Evolutionary conservation across 1,140 invertebrate genomes (phyloP).

Genomic region (Dreissena polymorpha): DNA sequence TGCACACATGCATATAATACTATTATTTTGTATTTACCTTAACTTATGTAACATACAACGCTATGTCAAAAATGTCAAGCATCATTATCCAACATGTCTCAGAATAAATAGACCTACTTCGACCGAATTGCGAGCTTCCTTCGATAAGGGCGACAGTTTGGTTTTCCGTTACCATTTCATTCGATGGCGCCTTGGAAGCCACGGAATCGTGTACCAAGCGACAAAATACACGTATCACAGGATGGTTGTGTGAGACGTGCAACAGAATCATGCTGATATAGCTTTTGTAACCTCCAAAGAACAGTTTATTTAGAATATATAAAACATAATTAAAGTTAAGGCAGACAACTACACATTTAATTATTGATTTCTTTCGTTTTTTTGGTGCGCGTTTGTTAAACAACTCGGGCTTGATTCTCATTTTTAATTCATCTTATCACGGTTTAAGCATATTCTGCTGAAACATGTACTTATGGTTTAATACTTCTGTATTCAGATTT

Average conservation of each 20-base stretch:
- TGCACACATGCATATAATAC: not conserved
- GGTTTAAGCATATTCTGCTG: too few species aligned
- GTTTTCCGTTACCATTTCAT: not conserved
- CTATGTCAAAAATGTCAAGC: not conserved
- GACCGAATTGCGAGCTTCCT: not conserved
- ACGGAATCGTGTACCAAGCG: constrained; percentile 1
- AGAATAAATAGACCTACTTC: not conserved
- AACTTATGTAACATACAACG: not conserved
- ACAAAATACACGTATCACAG: constrained; percentile 53
- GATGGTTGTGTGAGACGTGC: constrained; percentile 62
- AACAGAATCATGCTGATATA: constrained; percentile 60
- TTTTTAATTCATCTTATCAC: too few species aligned
- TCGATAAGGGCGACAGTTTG: not conserved
- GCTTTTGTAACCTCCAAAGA: constrained; percentile 46
- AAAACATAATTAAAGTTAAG: not conserved
- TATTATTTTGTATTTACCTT: constrained; percentile 1
- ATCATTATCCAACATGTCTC: not conserved
- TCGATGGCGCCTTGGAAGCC: not conserved
- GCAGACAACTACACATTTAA: too few species aligned
- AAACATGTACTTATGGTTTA: too few species aligned
- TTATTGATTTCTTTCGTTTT: too few species aligned
- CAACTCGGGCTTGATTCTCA: too few species aligned
- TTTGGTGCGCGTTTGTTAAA: too few species aligned
- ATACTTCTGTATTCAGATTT: too few species aligned
- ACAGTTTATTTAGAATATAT: not conserved